These are phyloP conservation scores for Rhagium mordax DNA, from an alignment of 2,888 invertebrate species.

Conservation along the genomic window DNA sequence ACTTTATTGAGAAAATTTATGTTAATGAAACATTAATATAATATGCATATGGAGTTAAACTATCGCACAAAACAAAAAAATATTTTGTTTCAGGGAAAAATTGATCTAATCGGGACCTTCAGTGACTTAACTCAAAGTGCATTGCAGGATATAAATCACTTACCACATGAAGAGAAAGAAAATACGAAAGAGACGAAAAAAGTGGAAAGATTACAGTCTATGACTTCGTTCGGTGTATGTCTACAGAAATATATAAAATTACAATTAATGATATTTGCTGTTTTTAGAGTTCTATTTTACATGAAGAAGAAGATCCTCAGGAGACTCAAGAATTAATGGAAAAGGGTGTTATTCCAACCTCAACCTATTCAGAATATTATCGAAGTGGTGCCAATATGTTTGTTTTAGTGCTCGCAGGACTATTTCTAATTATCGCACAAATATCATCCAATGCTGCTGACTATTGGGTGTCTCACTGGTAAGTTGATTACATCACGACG, in stretches of 20 bases:
- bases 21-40: too few species aligned
- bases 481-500: constrained; percentile 53
- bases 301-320: constrained; percentile 68
- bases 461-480: constrained; percentile 87
- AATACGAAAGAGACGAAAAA: constrained; percentile 51
- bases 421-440: constrained; percentile 79
- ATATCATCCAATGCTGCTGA: constrained; percentile 81
- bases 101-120: constrained; percentile 75
- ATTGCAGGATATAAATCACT: constrained; percentile 52
- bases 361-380: constrained; percentile 80
- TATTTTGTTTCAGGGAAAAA: constrained; percentile 72
- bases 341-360: constrained; percentile 76
- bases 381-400: constrained; percentile 77
- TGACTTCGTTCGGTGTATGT: constrained; percentile 59
- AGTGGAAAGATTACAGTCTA: constrained; percentile 8
- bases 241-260: neutral
- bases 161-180: constrained; percentile 59
- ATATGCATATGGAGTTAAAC: too few species aligned
- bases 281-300: constrained; percentile 49
- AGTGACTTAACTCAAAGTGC: constrained; percentile 73
- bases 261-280: neutral
- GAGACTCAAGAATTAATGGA: constrained; percentile 78
- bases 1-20: too few species aligned
- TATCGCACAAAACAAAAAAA: too few species aligned
- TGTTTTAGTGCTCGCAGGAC: constrained; percentile 72